Evolutionary conservation across 2,888 invertebrate genomes (phyloP), one percentile per base, ranked within the genome.

Genomic region (Heliconius ethilla): DNA sequence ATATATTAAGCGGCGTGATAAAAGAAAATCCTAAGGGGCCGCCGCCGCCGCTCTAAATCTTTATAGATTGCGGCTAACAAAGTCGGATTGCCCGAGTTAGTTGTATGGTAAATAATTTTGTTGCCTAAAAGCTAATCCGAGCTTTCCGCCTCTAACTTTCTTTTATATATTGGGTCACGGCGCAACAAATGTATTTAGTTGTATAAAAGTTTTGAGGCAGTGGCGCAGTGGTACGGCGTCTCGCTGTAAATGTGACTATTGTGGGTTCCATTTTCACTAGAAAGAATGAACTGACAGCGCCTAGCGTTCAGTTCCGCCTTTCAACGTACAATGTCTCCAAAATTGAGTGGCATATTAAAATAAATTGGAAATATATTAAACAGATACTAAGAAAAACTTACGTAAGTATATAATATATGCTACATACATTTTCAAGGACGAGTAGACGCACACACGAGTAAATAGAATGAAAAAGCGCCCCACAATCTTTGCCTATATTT

Each of bases 51-150:
- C 62, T 66, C 75, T 74, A 79, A 79, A 77, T 80, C 67, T 77
- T 74, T 79, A 77, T 78, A 77, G 76, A 77, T 76, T 80, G 75
- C 74, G 79, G 78, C 79, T 78, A 69, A 74, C 76, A 29, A 77
- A 67, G 77, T 78, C 76, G 59, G 76, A 79, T 79, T 78, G 75
- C 45, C 63, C 62, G 67, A 77, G 77, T 66, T 55, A 70, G 55
- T 77, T 74, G 72, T 70, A 79, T 80, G 75, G 81, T 82, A 81
- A 83, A 82, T 81, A 81, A 82, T 82, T 83, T 82, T 81, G 75
- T 77, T 78, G 81, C 80, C 82, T 80, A 78, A 82, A 82, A 83
- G 81, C 81, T 83, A 82, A 83, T 83, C 83, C 78, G 69, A 67
- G 45, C 75, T 75, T 79, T 75, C 65, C 69, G 59, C 45, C 33